These are phyloP conservation scores for Cotesia chilonis DNA, from an alignment of 1,140 invertebrate species.

Conservation along the genomic window DNA sequence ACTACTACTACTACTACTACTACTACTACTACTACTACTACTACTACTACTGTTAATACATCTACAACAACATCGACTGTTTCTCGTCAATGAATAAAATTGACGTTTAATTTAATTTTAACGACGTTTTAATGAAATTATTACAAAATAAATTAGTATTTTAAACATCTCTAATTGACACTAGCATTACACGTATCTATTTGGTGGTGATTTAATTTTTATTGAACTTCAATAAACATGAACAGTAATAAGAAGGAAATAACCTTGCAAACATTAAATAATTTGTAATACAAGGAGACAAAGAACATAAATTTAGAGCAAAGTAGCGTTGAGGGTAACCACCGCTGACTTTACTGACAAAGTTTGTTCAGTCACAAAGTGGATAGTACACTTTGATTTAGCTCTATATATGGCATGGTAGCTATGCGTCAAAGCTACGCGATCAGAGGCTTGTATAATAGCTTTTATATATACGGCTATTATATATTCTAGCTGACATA, in stretches of 20 bases:
- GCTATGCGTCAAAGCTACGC: slow-evolving; percentile 3
- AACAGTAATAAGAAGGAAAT: background rate
- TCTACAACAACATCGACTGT: background rate
- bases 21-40: no score
- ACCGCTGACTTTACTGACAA: background rate
- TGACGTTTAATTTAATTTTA: no score
- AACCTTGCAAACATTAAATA: background rate
- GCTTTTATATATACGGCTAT: background rate
- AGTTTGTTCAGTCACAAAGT: slow-evolving; percentile 11
- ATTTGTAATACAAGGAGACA: slow-evolving; percentile 1
- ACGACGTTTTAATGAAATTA: no score
- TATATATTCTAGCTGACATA: no score
- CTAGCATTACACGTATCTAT: background rate
- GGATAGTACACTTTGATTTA: no score
- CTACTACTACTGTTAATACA: background rate
- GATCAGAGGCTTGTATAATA: slow-evolving; percentile 1
- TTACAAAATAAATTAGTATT: no score
- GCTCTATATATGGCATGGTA: background rate
- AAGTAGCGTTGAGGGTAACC: slow-evolving; percentile 3
- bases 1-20: background rate
- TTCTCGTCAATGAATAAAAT: no score
- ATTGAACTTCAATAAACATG: background rate
- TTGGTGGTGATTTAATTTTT: background rate
- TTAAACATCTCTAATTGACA: no score
- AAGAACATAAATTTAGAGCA: slow-evolving; percentile 1